Percentiles rank a stretch among this genome's conserved stretches.
phyloP scores from a whole-genome alignment of 30 jellyfish, hydroid and myxozoan genomes.

The Hydra vulgaris region DNA sequence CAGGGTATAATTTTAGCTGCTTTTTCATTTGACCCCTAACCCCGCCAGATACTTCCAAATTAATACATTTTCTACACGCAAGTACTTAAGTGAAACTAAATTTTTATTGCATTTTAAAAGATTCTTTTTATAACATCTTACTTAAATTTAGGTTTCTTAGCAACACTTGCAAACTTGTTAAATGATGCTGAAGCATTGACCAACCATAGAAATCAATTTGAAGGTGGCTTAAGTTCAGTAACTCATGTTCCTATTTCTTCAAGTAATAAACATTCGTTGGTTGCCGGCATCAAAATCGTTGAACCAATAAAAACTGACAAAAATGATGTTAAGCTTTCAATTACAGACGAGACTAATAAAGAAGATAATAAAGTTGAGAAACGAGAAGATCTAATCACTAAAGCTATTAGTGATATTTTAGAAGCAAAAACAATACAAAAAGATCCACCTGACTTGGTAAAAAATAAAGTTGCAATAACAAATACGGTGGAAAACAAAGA shows the following conservation, averaged over 20 bases:
- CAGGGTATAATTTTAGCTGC: no score
- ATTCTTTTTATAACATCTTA: neutral
- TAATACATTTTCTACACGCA: neutral
- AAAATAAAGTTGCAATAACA: conserved; percentile 11
- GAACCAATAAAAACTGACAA: neutral
- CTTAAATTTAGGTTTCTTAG: conserved; percentile 58
- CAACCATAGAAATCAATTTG: neutral
- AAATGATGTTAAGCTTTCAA: conserved; percentile 1
- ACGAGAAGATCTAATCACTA: conserved; percentile 29
- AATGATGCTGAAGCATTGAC: conserved; percentile 82
- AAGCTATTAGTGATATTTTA: neutral
- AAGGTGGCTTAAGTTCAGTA: conserved; percentile 41
- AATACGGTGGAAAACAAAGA: conserved; percentile 28
- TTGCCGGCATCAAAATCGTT: neutral
- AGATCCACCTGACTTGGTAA: neutral
- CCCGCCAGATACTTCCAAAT: no score
- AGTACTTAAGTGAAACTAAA: no score
- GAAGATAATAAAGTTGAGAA: conserved; percentile 24
- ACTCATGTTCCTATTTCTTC: conserved; percentile 6
- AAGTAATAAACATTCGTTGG: neutral
- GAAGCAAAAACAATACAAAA: neutral
- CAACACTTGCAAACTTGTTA: conserved; percentile 73
- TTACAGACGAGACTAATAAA: conserved; percentile 10
- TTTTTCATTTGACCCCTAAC: no score
- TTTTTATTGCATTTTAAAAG: neutral